phyloP scores from a whole-genome alignment of 2,797 vertebrate genomes.

The Rhyacichthys aspro region DNA sequence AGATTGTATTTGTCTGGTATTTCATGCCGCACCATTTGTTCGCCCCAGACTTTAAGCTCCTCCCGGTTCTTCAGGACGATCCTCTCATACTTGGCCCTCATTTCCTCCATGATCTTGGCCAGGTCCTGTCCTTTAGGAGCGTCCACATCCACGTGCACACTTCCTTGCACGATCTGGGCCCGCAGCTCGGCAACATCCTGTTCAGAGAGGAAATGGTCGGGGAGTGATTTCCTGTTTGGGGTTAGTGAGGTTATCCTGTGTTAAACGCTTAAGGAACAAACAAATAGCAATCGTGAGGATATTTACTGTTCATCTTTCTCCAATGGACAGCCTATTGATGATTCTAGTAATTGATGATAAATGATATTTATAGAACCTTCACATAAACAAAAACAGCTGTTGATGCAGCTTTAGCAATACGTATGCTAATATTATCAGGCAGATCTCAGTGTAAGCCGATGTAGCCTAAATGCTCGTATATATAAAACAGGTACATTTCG shows the following conservation, averaged over 20 bases:
- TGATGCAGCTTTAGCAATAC: no score
- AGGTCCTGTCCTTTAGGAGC: slow-evolving; percentile 89
- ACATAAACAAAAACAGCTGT: no score
- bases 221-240: slow-evolving; percentile 48
- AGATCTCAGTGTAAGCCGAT: no score
- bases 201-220: slow-evolving; percentile 48
- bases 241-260: slow-evolving; percentile 28
- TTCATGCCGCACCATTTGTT: slow-evolving; percentile 75
- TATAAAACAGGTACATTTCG: no score
- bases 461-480: no score
- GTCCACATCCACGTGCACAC: slow-evolving; percentile 88
- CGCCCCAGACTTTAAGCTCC: slow-evolving; percentile 86
- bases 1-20: not conserved
- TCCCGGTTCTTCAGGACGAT: slow-evolving; percentile 88
- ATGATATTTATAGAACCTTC: no score
- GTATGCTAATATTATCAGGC: no score
- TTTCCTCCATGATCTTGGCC: slow-evolving; percentile 86
- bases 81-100: slow-evolving; percentile 87
- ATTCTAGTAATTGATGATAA: no score
- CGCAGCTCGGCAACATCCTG: slow-evolving; percentile 85
- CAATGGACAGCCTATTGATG: not conserved
- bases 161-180: slow-evolving; percentile 78
- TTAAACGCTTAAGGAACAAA: slow-evolving; percentile 29
- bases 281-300: not conserved
- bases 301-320: slow-evolving; percentile 3